Evolutionary conservation across 2,113 vertebrate species (phyloP), one percentile per base, ranked within the genome.

Genomic region (Ancistrus triradiatus): DNA sequence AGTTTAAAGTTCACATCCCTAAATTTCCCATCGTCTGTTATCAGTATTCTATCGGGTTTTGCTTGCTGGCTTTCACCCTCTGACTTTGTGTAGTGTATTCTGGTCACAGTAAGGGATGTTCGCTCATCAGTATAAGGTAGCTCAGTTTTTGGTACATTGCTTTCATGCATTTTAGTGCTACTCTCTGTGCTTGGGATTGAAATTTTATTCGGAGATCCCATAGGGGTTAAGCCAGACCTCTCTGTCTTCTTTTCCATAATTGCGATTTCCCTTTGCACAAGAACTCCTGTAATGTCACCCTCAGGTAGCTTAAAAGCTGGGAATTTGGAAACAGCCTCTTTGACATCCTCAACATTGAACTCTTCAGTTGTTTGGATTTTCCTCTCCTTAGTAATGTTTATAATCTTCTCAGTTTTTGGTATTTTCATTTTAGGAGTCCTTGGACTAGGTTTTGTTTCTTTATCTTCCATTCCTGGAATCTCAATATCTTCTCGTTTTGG

Each of bases 401-500:
- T 59, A 31, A 56, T 48, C 48, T 73, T 72, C 35, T 53, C 56
- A 21, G 44, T 50, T 67, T 81, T 81, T 19, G 76, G 56, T 14
- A 76, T 63, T 70, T 81, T 85, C 1, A 69, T 55, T 63, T 21
- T 60, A 63, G 75, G 72, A 47, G 51, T 49, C 35, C 48, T 63
- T 56, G 61, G 17, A 10, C 14, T 77, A 31, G 25, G 70, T 27
- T 11, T 51, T 66, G 76, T 46, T 46, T 53, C 66, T 53, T 49
- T 63, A 55, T 78, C 81, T 63, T 87, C 86, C 83, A 86, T 89
- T 1, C 86, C 86, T 66, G 86, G 88, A 72, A 89, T 89, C 56
- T 80, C 84, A 72, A 88, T 86, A 44, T 89, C 88, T 68, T 89
- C 88, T 28, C 88, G 79, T 76, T 88, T 89, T 22, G 82, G 84